Base-by-base conservation (phyloP, 1,140 invertebrate genomes). In the Probaryconus sp. region DNA sequence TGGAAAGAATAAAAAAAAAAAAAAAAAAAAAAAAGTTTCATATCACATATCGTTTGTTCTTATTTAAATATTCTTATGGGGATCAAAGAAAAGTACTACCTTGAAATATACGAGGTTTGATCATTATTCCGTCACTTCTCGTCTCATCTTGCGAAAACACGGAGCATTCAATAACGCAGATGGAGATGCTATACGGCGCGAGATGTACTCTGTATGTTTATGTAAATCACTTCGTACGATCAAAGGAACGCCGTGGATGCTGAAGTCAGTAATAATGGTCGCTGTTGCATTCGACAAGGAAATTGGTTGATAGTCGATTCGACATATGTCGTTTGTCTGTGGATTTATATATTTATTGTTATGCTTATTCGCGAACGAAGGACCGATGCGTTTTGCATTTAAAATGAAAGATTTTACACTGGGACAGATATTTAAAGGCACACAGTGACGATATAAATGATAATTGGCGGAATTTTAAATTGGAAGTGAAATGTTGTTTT, bases 161-260 rank as follows among this genome's bases (percentile, higher is more conserved):
- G 40, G 28, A 48, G 42, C 60, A 63, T 70, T 76, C 55, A 67
- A 67, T 70, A 67, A 50, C 40, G 10, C 43, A 48, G 47, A 61
- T 61, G 28, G 20, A 48, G 45, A 61, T 30, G 35, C 37, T 37
- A 53, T 17, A 45, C 45, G 3, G 65, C 18, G 60, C 48, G 61
- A 70, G 40, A 28, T 55, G 51, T 58, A 65, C 69, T 67, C 71
- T 60, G 72, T 69, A 64, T 70, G 65, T 70, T 70, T 76, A 76
- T 76, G 72, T 67, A 76, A 70, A 76, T 76, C 47, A 30, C 14
- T 56, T 61, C 18, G 58, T 37, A 20, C 42, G 38, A 70, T 76
- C 72, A 69, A 75, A 75, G 72, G 45, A 37, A 38, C 71, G 64
- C 64, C 71, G 42, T 61, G 63, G 11, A n/a, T 50, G 38, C 53